A percentile compares a stretch with the other conserved stretches of the same genome.
Conservation (phyloP, 2,888 invertebrate genomes). For the Uloborus plumipes region DNA sequence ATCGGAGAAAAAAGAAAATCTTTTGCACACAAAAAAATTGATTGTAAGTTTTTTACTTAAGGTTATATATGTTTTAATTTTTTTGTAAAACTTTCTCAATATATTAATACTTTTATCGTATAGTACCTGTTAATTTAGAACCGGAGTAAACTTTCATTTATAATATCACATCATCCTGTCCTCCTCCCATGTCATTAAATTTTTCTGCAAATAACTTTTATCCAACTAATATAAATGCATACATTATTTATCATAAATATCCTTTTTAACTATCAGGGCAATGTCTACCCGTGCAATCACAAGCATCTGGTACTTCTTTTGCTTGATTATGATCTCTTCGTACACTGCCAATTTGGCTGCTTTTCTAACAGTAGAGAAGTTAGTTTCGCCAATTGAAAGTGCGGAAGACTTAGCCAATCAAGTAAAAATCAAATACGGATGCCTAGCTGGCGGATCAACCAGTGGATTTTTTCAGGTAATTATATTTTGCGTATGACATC, state of each 20-base stretch:
- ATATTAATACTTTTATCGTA: no score
- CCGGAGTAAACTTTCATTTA: no score
- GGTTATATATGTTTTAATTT: no score
- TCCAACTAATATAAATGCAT: neutral
- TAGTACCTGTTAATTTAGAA: no score
- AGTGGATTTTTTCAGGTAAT: constrained; percentile 91
- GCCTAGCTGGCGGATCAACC: constrained; percentile 90
- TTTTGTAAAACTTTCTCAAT: no score
- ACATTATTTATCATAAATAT: neutral
- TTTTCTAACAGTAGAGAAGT: constrained; percentile 88
- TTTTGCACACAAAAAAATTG: no score
- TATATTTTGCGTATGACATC: no score
- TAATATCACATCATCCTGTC: no score
- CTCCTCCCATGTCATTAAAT: no score
- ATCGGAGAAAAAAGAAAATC: no score
- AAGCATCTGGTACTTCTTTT: constrained; percentile 94
- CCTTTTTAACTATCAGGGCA: constrained; percentile 75
- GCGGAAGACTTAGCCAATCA: constrained; percentile 96
- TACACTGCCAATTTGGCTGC: constrained; percentile 95
- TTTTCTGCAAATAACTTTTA: neutral
- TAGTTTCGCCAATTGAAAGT: constrained; percentile 85
- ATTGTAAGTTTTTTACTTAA: no score
- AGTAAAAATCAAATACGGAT: constrained; percentile 96
- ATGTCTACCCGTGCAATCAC: constrained; percentile 90
- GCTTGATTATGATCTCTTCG: constrained; percentile 94